Evolutionary conservation across 2,797 vertebrate species (phyloP), one percentile per base, ranked within the genome.

Genomic region (Spondyliosoma cantharus): DNA sequence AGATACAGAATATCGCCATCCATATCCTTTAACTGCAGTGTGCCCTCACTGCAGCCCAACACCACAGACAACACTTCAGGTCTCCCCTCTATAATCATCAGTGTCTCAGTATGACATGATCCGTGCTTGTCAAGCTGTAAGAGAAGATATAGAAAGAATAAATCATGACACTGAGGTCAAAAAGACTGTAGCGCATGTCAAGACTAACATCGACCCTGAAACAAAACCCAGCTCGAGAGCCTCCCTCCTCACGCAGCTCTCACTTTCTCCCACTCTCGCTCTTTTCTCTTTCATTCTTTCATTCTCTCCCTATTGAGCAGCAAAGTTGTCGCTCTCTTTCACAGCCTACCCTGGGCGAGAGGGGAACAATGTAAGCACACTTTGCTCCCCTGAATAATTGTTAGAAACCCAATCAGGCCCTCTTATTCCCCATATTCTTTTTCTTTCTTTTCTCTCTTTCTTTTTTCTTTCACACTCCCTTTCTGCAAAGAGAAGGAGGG

Each of bases 381-480:
- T 92, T 90, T 91, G 83, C 83, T 89, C 56, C 74, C 76, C 76
- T 93, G 91, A 94, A 94, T 92, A 87, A 86, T 86, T 87, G 90
- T 91, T 90, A 91, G 92, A 93, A 94, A 93, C 93, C 89, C 91
- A 93, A 94, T 94, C 92, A 91, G 91, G 76, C 87, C 84, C 82
- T 85, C 87, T 89, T 85, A 87, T 82, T 88, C 74, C 79, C 86
- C 73, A 68, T 87, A 89, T 90, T 91, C 87, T 87, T 90, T 84
- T 69, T 83, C 76, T 80, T 57, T 84, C 74, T 84, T 78, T 76
- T 82, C 75, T 80, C 29, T 63, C 62, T 65, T 37, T 79, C 65
- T 74, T 53, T 80, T 78, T 62, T 84, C 71, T 84, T 80, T 88
- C 67, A 85, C 72, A 78, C 78, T 83, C 80, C 58, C 62, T 89